phyloP scores from a whole-genome alignment of 2,113 vertebrate species.

The Macquaria ambigua region DNA sequence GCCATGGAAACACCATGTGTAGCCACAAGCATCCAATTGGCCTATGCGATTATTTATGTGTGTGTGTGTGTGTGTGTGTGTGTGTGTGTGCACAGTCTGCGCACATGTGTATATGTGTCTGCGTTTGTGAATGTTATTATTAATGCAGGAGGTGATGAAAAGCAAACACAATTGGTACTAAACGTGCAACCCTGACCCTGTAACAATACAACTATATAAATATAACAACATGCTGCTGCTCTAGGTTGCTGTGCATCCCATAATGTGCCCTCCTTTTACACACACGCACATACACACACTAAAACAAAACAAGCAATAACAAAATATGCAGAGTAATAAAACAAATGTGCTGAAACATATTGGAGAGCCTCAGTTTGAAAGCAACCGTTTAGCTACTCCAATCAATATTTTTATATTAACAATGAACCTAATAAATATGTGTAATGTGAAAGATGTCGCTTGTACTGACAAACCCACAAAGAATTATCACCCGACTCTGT shows the following conservation, averaged over 20 bases:
- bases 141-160: conserved; percentile 41
- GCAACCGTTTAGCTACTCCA: neutral
- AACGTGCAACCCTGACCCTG: conserved; percentile 28
- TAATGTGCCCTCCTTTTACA: conserved; percentile 10
- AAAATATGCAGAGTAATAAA: neutral
- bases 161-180: conserved; percentile 32
- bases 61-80: neutral
- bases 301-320: neutral
- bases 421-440: neutral
- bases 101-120: neutral
- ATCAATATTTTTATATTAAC: conserved; percentile 1
- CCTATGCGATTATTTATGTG: conserved; percentile 28
- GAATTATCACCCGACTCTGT: too few relatives aligned
- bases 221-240: conserved; percentile 16
- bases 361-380: neutral
- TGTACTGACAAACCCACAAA: neutral
- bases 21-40: conserved; percentile 40
- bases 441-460: neutral
- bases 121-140: conserved; percentile 30
- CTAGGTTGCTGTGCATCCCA: neutral
- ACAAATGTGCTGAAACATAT: neutral
- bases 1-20: conserved; percentile 70
- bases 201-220: too few relatives aligned
- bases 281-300: conserved; percentile 1
- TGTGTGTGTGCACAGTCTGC: neutral